Evolutionary conservation across 1,140 invertebrate genomes (phyloP).

Genomic region (Hirudo medicinalis): DNA sequence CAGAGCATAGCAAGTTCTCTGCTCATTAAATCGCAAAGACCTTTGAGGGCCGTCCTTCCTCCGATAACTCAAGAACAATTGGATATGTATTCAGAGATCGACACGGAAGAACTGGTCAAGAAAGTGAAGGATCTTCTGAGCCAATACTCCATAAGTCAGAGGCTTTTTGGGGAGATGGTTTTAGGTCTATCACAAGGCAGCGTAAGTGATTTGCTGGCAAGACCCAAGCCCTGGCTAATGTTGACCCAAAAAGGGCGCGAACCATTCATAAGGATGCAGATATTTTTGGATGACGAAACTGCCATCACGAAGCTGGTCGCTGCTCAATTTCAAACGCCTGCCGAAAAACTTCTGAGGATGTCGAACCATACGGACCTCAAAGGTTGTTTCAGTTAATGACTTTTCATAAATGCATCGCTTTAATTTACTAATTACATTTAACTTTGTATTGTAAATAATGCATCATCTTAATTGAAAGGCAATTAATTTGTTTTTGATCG

Average conservation of each 20-base stretch:
- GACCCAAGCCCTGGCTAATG: conserved; percentile 98
- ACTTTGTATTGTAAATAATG: not conserved
- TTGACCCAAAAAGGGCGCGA: conserved; percentile 92
- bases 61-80: conserved; percentile 98
- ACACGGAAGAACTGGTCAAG: conserved; percentile 95
- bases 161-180: conserved; percentile 92
- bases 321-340: conserved; percentile 91
- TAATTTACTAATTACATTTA: not conserved
- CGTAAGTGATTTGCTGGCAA: conserved; percentile 89
- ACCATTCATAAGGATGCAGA: conserved; percentile 93
- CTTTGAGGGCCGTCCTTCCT: conserved; percentile 83
- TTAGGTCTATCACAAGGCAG: conserved; percentile 74
- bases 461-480: not conserved
- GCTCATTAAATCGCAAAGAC: conserved; percentile 77
- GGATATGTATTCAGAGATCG: conserved; percentile 91
- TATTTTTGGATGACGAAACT: conserved; percentile 91
- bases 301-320: conserved; percentile 89
- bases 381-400: not conserved
- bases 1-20: conserved; percentile 92
- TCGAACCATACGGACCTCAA: conserved; percentile 23
- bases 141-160: conserved; percentile 95
- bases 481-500: not conserved
- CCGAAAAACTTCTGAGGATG: conserved; percentile 56
- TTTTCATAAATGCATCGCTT: too few species aligned
- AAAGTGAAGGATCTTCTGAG: conserved; percentile 84